Evolutionary conservation across 2,113 vertebrate genomes (phyloP).

Genomic region (Myrmecobius fasciatus): DNA sequence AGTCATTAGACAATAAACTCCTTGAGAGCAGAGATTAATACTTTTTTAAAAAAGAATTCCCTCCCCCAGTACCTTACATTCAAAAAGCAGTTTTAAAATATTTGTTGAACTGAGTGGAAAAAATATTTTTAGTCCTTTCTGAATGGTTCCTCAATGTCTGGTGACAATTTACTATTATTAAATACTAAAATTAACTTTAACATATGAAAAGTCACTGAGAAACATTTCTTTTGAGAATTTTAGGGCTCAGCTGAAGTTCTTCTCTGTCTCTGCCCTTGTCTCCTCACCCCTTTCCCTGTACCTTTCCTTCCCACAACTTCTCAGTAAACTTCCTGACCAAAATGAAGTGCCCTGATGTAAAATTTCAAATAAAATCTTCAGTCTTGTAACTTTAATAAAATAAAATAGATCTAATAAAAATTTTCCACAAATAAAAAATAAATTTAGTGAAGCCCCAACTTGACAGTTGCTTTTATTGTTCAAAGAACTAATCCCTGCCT

Average conservation of each 20-base stretch:
- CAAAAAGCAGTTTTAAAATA: background rate
- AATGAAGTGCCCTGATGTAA: background rate
- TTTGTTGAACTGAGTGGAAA: background rate
- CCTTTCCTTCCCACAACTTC: background rate
- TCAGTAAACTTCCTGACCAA: background rate
- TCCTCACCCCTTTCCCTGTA: background rate
- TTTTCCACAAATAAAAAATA: background rate
- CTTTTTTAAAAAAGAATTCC: too few relatives aligned
- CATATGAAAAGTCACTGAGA: background rate
- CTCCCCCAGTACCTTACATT: background rate
- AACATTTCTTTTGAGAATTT: background rate
- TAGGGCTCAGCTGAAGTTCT: background rate
- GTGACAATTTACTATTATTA: background rate
- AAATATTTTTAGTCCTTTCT: background rate
- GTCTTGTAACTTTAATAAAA: background rate
- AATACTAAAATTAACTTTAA: background rate
- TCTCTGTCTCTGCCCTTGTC: background rate
- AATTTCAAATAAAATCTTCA: background rate
- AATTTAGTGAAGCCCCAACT: background rate
- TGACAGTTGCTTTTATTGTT: slow-evolving; percentile 36
- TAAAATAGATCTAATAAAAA: background rate
- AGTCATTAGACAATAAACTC: background rate
- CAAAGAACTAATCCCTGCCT: slow-evolving; percentile 28
- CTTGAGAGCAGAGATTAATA: background rate
- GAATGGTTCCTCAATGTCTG: background rate